Base-by-base conservation (phyloP, 1,140 invertebrate genomes). In the Bombus consobrinus region DNA sequence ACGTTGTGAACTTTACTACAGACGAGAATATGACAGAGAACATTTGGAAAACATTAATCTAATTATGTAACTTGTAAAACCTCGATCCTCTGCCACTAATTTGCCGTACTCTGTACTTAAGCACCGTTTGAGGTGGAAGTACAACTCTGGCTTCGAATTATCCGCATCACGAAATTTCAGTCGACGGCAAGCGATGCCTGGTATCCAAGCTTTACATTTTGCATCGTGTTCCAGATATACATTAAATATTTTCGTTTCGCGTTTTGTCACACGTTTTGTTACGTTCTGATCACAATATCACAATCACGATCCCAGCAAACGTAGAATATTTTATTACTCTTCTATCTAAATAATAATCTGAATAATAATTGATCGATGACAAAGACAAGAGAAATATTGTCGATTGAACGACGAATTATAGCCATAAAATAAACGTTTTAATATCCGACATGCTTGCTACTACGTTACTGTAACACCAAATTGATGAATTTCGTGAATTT, bases 101-200 rank as follows among this genome's bases (percentile, higher is more conserved):
- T 76, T 76, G 39, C 62, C 64, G n/a, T 32, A 22, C 71, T 74
- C n/a, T 47, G 41, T 75, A 74, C 73, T 83, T 66, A 76, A 83
- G 80, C 39, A 82, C 43, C 57, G 73, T 83, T 83, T 64, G 43
- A 76, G 41, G 18, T 66, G 41, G 81, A 76, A 75, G 72, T 59
- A 64, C 43, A 53, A 66, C 81, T 76, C 39, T 59, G 43, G 25
- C 28, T 43, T 83, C 81, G 81, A 83, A 83, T 83, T 83, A 83
- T 76, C 59, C 73, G 81, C 57, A 75, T 76, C 72, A 28, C 32
- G 66, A 76, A 83, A 76, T 76, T 66, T 83, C 81, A 76, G 81
- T 74, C 72, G 59, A 18, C 41, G 32, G 32, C 81, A 68, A 83
- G 72, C 66, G 59, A 83, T 68, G 81, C 81, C 68, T 64, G 41